Conservation (phyloP, 1,140 invertebrate species). For the Drosophila repletoides region DNA sequence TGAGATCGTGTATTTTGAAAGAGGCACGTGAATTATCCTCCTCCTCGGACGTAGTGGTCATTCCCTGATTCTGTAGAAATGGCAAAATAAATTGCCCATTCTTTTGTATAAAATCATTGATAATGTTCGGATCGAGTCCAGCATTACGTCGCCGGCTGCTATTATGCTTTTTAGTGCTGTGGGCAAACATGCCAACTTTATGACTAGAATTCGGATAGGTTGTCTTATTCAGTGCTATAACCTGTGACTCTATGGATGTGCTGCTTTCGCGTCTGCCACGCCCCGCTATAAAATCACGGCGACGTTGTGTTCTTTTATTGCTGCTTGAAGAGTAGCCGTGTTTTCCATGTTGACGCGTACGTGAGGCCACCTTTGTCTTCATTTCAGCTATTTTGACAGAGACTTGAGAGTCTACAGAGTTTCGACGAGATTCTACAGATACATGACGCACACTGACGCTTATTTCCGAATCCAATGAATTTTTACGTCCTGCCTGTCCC, state of each 20-base stretch:
- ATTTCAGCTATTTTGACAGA: slow-evolving; percentile 92
- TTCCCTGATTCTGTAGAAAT: slow-evolving; percentile 82
- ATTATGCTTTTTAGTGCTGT: slow-evolving; percentile 79
- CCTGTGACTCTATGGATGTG: slow-evolving; percentile 90
- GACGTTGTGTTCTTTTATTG: slow-evolving; percentile 78
- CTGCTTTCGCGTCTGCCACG: slow-evolving; percentile 87
- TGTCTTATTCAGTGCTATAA: slow-evolving; percentile 83
- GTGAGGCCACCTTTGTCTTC: slow-evolving; percentile 87
- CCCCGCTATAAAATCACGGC: slow-evolving; percentile 79
- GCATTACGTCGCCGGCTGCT: slow-evolving; percentile 83
- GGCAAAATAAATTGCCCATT: slow-evolving; percentile 84
- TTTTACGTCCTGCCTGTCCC: slow-evolving; percentile 83
- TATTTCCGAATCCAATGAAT: slow-evolving; percentile 90
- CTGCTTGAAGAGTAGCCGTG: slow-evolving; percentile 76
- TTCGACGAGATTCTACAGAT: slow-evolving; percentile 91
- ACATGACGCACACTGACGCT: slow-evolving; percentile 90
- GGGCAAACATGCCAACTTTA: slow-evolving; percentile 82
- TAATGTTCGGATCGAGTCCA: slow-evolving; percentile 84
- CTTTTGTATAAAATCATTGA: slow-evolving; percentile 83
- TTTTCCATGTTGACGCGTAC: slow-evolving; percentile 81
- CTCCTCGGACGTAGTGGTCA: slow-evolving; percentile 83
- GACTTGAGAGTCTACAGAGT: slow-evolving; percentile 91
- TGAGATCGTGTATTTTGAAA: slow-evolving; percentile 83
- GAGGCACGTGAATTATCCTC: slow-evolving; percentile 84
- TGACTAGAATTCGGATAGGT: slow-evolving; percentile 77